phyloP scores from a whole-genome alignment of 2,888 invertebrate genomes.

The Oscheius onirici region DNA sequence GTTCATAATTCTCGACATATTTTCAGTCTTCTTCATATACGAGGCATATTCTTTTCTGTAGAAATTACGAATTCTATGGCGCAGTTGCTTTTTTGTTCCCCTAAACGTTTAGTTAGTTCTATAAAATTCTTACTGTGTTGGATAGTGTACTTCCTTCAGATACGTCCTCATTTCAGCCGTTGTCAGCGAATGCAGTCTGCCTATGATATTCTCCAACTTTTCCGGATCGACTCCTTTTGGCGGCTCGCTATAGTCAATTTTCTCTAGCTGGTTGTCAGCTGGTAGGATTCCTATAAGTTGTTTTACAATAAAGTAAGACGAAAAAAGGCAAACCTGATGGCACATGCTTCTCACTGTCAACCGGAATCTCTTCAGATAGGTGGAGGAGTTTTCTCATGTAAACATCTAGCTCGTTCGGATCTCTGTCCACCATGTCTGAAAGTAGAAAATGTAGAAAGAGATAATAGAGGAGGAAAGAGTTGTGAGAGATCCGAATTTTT shows the following conservation, averaged over 20 bases:
- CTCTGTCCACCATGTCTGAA: not conserved
- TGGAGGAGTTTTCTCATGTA: not conserved
- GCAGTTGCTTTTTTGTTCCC: slow-evolving; percentile 42
- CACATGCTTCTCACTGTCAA: not conserved
- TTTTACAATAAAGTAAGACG: not conserved
- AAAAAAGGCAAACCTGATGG: not conserved
- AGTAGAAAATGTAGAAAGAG: not conserved
- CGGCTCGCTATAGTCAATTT: slow-evolving; percentile 17
- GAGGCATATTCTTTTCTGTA: slow-evolving; percentile 43
- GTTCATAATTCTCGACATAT: slow-evolving; percentile 15
- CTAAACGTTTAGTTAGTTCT: slow-evolving; percentile 11
- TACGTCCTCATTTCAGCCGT: slow-evolving; percentile 9
- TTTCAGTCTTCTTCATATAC: slow-evolving; percentile 32
- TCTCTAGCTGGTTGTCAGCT: slow-evolving; percentile 19
- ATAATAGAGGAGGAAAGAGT: too few relatives aligned
- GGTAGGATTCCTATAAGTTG: slow-evolving; percentile 5
- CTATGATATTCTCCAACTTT: slow-evolving; percentile 17
- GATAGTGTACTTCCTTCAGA: slow-evolving; percentile 27
- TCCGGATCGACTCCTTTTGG: slow-evolving; percentile 26
- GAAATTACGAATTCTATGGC: slow-evolving; percentile 39
- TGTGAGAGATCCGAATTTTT: too few relatives aligned
- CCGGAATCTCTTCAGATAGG: not conserved
- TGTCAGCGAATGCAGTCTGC: slow-evolving; percentile 17
- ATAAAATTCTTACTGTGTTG: slow-evolving; percentile 11
- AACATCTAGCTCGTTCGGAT: not conserved